Evolutionary conservation across 2,113 vertebrate genomes (phyloP).

Genomic region (Scartelaos histophorus): DNA sequence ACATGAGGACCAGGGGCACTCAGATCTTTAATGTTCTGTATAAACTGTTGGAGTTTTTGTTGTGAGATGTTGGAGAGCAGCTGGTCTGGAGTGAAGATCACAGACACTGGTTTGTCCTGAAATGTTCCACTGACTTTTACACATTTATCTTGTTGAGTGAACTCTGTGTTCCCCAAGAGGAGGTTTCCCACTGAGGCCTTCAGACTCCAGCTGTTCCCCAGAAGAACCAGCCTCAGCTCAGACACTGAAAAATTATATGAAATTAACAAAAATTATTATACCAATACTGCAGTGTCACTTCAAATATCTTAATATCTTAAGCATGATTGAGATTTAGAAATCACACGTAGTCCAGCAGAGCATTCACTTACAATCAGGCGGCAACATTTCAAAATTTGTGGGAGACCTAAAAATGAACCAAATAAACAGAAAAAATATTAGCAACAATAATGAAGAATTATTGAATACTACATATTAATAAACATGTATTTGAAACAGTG

Average conservation of each 20-base stretch:
- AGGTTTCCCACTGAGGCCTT: neutral
- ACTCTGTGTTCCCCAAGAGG: neutral
- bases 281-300: too few relatives aligned
- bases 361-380: too few relatives aligned
- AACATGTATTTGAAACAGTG: too few relatives aligned
- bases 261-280: too few relatives aligned
- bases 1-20: conserved; percentile 7
- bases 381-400: too few relatives aligned
- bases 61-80: neutral
- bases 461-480: too few relatives aligned
- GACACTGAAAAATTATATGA: neutral
- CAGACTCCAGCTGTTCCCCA: neutral
- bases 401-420: too few relatives aligned
- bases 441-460: too few relatives aligned
- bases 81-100: conserved; percentile 1
- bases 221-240: conserved; percentile 3
- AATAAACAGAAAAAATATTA: too few relatives aligned
- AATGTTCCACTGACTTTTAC: neutral
- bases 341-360: too few relatives aligned
- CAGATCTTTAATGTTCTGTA: neutral
- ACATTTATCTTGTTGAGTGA: neutral
- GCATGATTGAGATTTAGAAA: too few relatives aligned
- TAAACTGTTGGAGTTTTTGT: neutral
- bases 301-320: too few relatives aligned
- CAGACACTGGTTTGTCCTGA: neutral